phyloP scores from a whole-genome alignment of 2,113 vertebrate genomes.

The Ceratotherium simum region DNA sequence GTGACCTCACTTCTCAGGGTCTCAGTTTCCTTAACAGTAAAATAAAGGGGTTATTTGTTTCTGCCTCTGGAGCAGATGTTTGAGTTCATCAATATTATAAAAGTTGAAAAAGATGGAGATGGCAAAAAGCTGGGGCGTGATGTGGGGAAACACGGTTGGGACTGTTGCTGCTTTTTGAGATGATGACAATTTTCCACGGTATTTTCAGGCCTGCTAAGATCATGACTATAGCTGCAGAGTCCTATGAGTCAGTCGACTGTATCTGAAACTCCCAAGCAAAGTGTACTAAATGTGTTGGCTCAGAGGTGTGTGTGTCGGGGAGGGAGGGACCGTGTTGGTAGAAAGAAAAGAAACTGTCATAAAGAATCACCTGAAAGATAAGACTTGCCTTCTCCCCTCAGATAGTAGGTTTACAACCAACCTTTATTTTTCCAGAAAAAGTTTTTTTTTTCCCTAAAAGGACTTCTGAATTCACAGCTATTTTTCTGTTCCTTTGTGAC shows the following conservation, averaged over 20 bases:
- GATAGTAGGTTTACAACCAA: background rate
- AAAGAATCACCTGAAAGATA: background rate
- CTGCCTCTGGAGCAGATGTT: conserved; percentile 37
- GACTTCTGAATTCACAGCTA: background rate
- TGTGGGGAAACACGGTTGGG: background rate
- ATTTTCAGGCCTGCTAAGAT: background rate
- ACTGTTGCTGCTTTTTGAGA: background rate
- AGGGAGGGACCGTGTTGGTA: rapidly evolving
- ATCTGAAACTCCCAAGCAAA: background rate
- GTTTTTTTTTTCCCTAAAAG: background rate
- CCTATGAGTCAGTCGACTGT: background rate
- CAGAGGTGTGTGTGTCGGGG: too few relatives aligned
- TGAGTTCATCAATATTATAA: background rate
- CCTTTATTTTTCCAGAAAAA: background rate
- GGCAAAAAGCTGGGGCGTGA: background rate
- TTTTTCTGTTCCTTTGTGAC: conserved; percentile 4
- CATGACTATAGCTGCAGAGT: background rate
- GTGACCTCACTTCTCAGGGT: background rate
- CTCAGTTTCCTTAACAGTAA: conserved; percentile 46
- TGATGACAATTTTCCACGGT: background rate
- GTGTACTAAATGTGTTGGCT: background rate
- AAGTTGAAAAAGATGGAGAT: background rate
- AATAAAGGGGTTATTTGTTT: conserved; percentile 39
- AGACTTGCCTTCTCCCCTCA: background rate
- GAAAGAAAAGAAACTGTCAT: background rate